Base-by-base conservation (phyloP, 2,888 invertebrate genomes). In the Pristionchus fissidentatus region DNA sequence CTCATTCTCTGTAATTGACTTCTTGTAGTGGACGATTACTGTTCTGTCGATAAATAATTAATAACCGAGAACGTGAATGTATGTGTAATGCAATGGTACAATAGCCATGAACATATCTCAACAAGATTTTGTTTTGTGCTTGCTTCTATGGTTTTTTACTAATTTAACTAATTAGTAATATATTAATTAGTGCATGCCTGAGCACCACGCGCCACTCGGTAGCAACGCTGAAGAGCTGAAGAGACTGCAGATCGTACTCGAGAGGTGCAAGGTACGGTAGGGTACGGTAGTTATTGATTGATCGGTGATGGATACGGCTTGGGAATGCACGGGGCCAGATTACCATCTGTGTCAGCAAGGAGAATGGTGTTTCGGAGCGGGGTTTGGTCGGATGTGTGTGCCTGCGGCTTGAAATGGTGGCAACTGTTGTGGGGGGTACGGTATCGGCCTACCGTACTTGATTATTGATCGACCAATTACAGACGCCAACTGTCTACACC, bases 201-300 rank as follows among this genome's bases (percentile, higher is more conserved):
- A 43, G 43, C n/a, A 70, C 22, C 41, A 41, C 22, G 38, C 26
- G 7, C 5, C 43, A n/a, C 70, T 70, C 43, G 70, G 70, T 1
- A 49, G 49, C 49, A 49, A n/a, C 49, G 46, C 15, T 29, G 79
- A 79, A 5, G 55, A 79, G n/a, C 19, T 79, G 26, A 79, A 79
- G 57, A 79, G 79, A 79, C 57, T 79, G 3, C 41, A 55, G 38
- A 32, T 29, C 3, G 49, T 41, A 8, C 79, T 79, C 10, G 38
- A 55, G 38, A 55, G 79, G 41, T 32, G 38, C n/a, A 79, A 79
- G 79, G 79, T 79, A 41, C 2, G 43, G 15, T 22, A 49, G 49
- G 26, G 73, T 26, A n/a, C 26, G 26, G 2, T 15, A 49, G 13
- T 49, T 49, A 49, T 49, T 49, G 49, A 49, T 49, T 49, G 49